A percentile compares a stretch with the other conserved stretches of the same genome.
Conservation (phyloP, 2,888 invertebrate genomes). For the Podotricha telesiphe region DNA sequence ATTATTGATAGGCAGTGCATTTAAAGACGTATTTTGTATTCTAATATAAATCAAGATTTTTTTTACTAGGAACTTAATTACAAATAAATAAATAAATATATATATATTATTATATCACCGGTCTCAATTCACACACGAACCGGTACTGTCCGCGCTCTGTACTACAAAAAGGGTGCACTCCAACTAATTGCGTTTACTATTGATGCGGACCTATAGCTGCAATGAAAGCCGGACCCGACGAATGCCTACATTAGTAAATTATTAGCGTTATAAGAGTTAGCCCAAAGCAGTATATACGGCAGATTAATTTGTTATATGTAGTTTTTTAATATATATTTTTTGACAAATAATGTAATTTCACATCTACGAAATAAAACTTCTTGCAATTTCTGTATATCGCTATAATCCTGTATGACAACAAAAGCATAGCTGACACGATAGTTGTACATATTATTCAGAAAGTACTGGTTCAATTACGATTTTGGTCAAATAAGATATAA, state of each 20-base stretch:
- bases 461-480: not conserved
- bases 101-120: slow-evolving; percentile 6
- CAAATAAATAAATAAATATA: slow-evolving; percentile 8
- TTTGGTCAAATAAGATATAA: not conserved
- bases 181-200: slow-evolving; percentile 81
- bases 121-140: slow-evolving; percentile 33
- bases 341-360: not conserved
- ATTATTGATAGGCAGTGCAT: no score
- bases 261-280: slow-evolving; percentile 49
- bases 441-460: not conserved
- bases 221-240: slow-evolving; percentile 56
- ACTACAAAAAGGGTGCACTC: slow-evolving; percentile 82
- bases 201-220: slow-evolving; percentile 66
- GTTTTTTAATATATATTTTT: not conserved
- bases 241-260: slow-evolving; percentile 50
- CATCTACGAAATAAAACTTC: not conserved
- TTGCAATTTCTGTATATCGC: no score
- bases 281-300: slow-evolving; percentile 26
- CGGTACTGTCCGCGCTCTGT: slow-evolving; percentile 56
- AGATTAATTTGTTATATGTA: not conserved
- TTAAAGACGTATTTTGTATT: no score
- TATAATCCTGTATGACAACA: not conserved
- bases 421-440: not conserved
- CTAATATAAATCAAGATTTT: not conserved
- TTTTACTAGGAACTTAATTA: not conserved